Percentiles rank a stretch among this genome's conserved stretches.
phyloP scores from a whole-genome alignment of 2,888 invertebrate genomes.

The Perizoma flavofasciatum region DNA sequence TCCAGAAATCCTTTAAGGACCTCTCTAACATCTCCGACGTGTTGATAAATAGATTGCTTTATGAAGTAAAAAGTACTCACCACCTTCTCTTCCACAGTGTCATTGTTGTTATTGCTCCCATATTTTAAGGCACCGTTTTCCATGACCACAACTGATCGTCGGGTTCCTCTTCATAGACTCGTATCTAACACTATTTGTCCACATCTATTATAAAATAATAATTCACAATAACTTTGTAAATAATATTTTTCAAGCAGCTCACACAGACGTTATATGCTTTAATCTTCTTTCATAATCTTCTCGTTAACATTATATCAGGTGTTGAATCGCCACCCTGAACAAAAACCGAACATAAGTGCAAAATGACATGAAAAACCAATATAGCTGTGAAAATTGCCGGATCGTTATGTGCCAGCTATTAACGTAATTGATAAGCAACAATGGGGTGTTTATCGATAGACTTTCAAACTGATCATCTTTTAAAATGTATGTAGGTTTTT shows the following conservation, averaged over 20 bases:
- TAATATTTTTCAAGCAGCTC: conserved; percentile 14
- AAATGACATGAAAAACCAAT: background rate
- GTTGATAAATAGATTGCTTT: too few relatives aligned
- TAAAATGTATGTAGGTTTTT: background rate
- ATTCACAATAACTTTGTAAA: conserved; percentile 29
- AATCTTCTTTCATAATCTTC: conserved; percentile 2
- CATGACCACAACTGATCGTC: conserved; percentile 79
- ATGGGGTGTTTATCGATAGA: background rate
- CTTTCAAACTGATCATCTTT: background rate
- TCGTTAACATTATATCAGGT: background rate
- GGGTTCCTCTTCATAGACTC: conserved; percentile 56
- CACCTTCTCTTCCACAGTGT: conserved; percentile 79
- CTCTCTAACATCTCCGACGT: too few relatives aligned
- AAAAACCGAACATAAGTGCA: background rate
- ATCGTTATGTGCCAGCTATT: background rate
- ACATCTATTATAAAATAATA: conserved; percentile 52
- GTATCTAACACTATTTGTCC: conserved; percentile 55
- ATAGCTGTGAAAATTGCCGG: background rate
- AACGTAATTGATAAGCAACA: background rate
- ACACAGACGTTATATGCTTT: conserved; percentile 1
- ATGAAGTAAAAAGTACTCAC: conserved; percentile 54
- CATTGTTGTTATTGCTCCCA: conserved; percentile 84
- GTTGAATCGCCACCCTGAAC: background rate
- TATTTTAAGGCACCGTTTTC: conserved; percentile 85
- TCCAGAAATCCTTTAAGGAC: too few relatives aligned